Base-by-base conservation (phyloP, 2,113 vertebrate genomes). In the Salvelinus sp. region DNA sequence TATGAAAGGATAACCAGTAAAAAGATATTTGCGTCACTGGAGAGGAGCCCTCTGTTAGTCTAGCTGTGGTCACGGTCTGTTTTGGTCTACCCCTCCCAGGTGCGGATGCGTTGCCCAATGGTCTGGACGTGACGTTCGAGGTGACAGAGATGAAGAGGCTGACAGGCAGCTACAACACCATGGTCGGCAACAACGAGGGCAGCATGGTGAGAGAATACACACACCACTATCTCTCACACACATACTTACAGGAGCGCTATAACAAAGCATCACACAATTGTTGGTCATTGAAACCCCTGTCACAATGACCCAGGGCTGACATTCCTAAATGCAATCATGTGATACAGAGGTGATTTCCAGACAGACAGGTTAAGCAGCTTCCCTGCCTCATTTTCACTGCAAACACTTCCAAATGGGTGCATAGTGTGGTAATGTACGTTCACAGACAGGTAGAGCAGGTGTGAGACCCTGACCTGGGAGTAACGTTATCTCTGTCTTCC, bases 101-200 rank as follows among this genome's bases (percentile, higher is more conserved):
- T 73, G 86, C 92, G 2, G 95, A 96, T 0, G 96, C 97, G 0
- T 91, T 98, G 81, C 96, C 97, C 6, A 98, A 98, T 0, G 97
- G 97, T 28, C 87, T 98, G 23, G 96, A 99, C 44, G 95, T 98
- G 6, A 99, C 93, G 0, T 99, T 98, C 79, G 96, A 99, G 72
- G 97, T 99, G 48, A 95, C 93, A 0, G 97, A 99, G 66, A 44
- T 99, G n/a, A 93, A 96, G 87, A 92, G 96, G 57, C 73, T 99
- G 60, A 97, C 97, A 0, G 97, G 97, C 76, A 98, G 96, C 78
- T 99, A 99, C 79, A 98, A 99, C 91, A 99, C 97, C 16, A 98
- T 98, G 97, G 97, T 98, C 22, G 97, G 97, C 72, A 99, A 99
- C 91, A 99, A 99, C 0, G 97, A 99, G 90, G 97, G 97, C 81